Evolutionary conservation across 2,797 vertebrate genomes (phyloP).

Genomic region (Glossophaga mutica): DNA sequence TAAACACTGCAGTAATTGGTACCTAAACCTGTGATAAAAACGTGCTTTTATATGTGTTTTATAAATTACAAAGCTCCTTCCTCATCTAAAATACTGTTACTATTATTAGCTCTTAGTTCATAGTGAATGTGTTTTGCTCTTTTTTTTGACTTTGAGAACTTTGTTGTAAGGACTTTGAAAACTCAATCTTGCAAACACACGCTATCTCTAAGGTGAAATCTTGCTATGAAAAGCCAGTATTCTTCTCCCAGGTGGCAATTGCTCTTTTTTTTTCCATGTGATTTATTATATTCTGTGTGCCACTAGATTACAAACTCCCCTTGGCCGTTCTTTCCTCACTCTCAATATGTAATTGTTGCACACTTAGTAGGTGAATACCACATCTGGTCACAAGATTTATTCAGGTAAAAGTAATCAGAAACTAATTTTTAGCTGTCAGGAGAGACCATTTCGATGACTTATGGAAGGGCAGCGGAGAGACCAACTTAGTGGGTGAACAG

Average conservation of each 20-base stretch:
- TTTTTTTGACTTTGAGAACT: slow-evolving; percentile 62
- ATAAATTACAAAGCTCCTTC: slow-evolving; percentile 2
- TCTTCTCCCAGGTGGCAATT: neutral
- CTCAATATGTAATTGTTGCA: slow-evolving; percentile 59
- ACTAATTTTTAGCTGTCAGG: slow-evolving; percentile 70
- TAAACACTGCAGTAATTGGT: slow-evolving; percentile 1
- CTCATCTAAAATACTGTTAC: neutral
- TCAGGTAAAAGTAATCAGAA: slow-evolving; percentile 73
- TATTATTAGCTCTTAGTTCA: neutral
- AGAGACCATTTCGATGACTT: slow-evolving; percentile 62
- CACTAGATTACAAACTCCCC: slow-evolving; percentile 43
- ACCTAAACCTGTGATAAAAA: slow-evolving; percentile 1
- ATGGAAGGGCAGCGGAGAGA: neutral
- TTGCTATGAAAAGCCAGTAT: slow-evolving; percentile 40
- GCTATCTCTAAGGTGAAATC: slow-evolving; percentile 52
- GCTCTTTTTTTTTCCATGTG: neutral
- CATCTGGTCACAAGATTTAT: slow-evolving; percentile 71
- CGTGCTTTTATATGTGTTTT: neutral
- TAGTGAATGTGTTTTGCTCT: neutral
- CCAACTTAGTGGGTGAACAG: neutral
- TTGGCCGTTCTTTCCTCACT: slow-evolving; percentile 39
- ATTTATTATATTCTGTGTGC: slow-evolving; percentile 55
- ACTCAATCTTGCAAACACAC: slow-evolving; percentile 23
- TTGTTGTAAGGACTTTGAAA: slow-evolving; percentile 45
- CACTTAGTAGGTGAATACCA: slow-evolving; percentile 62